Conservation (phyloP, 2,797 vertebrate genomes). For the Sebastes matsubarae region DNA sequence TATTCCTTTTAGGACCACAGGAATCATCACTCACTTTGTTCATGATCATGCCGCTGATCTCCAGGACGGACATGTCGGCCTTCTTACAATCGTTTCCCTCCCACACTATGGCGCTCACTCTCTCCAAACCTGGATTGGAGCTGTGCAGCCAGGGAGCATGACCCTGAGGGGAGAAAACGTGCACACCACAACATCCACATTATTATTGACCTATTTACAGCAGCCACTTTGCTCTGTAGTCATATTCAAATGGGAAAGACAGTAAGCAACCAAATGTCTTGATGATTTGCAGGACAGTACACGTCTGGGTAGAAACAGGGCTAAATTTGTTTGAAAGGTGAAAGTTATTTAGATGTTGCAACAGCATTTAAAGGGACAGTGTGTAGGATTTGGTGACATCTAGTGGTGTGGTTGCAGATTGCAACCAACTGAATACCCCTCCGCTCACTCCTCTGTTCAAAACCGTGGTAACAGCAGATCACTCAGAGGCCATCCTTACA, state of each 20-base stretch:
- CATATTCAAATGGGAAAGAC: background rate
- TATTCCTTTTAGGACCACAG: background rate
- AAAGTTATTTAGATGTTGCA: background rate
- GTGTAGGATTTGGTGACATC: too few species aligned
- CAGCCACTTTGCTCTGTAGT: background rate
- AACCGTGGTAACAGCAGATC: too few species aligned
- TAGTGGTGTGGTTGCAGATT: too few species aligned
- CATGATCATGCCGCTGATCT: constrained; percentile 99
- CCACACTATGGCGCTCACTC: constrained; percentile 98
- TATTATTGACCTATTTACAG: background rate
- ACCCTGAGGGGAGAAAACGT: constrained; percentile 80
- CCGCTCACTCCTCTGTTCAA: too few species aligned
- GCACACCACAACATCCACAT: background rate
- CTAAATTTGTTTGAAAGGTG: background rate
- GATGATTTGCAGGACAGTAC: background rate
- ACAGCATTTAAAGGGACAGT: background rate
- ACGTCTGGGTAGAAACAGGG: background rate
- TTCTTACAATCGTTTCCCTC: constrained; percentile 99
- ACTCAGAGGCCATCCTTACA: too few species aligned
- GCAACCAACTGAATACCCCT: too few species aligned
- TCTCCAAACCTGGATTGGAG: constrained; percentile 93
- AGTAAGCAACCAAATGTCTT: background rate
- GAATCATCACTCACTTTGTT: constrained; percentile 87
- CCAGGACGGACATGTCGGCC: constrained; percentile 98
- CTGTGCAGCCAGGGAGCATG: constrained; percentile 95